Evolutionary conservation across 1,140 invertebrate genomes (phyloP).

Genomic region (Drosophila arawakana): DNA sequence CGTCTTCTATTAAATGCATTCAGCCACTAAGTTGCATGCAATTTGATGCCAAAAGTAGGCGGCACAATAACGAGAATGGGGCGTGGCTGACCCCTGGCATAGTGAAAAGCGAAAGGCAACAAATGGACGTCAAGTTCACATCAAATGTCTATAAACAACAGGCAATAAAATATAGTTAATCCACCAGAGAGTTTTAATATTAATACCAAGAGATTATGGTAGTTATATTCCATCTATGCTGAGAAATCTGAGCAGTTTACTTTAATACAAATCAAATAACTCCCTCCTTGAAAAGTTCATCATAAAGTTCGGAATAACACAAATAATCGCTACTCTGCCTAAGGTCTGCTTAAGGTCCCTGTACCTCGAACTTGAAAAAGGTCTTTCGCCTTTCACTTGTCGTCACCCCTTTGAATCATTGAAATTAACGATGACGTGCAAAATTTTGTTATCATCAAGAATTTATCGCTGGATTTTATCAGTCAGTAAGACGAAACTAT

Average conservation of each 20-base stretch:
- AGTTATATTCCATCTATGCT: background rate
- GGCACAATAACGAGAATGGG: background rate
- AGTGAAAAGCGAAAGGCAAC: slow-evolving; percentile 48
- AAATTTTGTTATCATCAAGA: background rate
- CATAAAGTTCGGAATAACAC: too few relatives aligned
- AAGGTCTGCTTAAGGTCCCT: background rate
- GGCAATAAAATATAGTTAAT: background rate
- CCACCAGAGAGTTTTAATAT: background rate
- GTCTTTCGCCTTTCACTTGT: slow-evolving; percentile 6
- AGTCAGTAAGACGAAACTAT: background rate
- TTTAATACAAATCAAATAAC: too few relatives aligned
- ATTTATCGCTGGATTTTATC: too few relatives aligned
- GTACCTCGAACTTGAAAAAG: background rate
- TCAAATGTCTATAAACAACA: slow-evolving; percentile 44
- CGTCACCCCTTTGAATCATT: background rate
- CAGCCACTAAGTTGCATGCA: slow-evolving; percentile 35
- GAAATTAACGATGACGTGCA: slow-evolving; percentile 10
- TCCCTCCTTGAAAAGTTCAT: too few relatives aligned
- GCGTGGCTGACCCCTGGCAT: slow-evolving; percentile 47
- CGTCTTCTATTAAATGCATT: slow-evolving; percentile 43
- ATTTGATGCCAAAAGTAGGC: slow-evolving; percentile 27
- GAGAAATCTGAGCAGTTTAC: too few relatives aligned
- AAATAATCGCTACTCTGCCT: too few relatives aligned
- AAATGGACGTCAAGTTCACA: slow-evolving; percentile 41
- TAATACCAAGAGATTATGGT: slow-evolving; percentile 1